These are phyloP conservation scores for Idaea dimidiata DNA, from an alignment of 2,888 invertebrate genomes.

Conservation along the genomic window DNA sequence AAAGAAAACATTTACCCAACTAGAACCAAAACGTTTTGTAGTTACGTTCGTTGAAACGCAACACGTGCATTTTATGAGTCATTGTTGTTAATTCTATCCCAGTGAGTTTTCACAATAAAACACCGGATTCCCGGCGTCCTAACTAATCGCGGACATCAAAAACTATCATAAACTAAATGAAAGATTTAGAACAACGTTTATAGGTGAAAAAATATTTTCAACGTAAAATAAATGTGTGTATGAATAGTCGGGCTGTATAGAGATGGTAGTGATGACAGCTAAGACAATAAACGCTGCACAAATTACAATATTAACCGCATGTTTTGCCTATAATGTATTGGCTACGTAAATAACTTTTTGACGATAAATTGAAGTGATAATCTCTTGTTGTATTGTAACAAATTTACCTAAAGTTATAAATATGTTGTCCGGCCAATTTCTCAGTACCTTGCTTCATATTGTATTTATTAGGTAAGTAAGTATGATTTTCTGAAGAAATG, in stretches of 20 bases:
- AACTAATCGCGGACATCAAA: slow-evolving; percentile 18
- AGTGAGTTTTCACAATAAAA: slow-evolving; percentile 19
- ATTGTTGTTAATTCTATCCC: slow-evolving; percentile 20
- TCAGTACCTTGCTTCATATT: too few relatives aligned
- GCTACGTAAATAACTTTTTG: background rate
- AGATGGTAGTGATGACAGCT: background rate
- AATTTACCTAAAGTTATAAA: background rate
- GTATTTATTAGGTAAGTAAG: too few relatives aligned
- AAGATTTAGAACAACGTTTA: slow-evolving; percentile 12
- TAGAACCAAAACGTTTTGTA: background rate
- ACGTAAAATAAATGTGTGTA: background rate
- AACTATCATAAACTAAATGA: slow-evolving; percentile 13
- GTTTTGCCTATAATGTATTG: background rate
- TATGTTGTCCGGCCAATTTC: too few relatives aligned
- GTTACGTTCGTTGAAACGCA: slow-evolving; percentile 7
- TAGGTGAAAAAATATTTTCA: slow-evolving; percentile 11
- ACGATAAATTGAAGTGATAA: background rate
- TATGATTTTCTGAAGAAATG: too few relatives aligned
- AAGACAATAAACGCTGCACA: background rate
- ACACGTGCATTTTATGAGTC: slow-evolving; percentile 22
- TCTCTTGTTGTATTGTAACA: background rate
- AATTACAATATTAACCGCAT: background rate
- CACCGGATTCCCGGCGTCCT: slow-evolving; percentile 12
- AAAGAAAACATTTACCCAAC: background rate
- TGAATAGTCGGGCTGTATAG: background rate